Evolutionary conservation across 1,140 invertebrate species (phyloP), one percentile per base, ranked within the genome.

Genomic region (Meloidogyne exigua): DNA sequence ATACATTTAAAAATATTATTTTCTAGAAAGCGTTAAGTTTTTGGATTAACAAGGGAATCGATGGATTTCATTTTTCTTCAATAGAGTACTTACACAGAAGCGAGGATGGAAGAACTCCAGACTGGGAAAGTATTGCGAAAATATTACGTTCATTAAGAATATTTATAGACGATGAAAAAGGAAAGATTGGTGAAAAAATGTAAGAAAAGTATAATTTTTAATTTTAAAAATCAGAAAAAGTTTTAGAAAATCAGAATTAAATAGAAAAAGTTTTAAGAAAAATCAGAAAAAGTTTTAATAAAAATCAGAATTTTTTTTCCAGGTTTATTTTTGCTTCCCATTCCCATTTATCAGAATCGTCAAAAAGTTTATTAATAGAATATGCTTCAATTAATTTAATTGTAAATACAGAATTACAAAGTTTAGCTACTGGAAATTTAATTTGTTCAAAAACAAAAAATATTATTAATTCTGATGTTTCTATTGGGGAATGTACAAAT

Each of bases 331-430:
- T 84, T 49, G 78, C 83, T 25, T 82, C 81, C 0, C 57, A 72
- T n/a, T 74, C 75, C 11, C 62, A 84, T 39, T 68, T 84, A 28
- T 74, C 49, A 57, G 81, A 82, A 65, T 25, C 76, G 15, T 21
- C 80, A 23, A 82, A 82, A 66, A 28, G 32, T 0, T 69, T 62
- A 21, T 57, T 83, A 15, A 69, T 68, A 62, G 66, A 65, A 57
- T 23, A 85, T 42, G 84, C 26, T 18, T 44, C 68, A 9, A 23
- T 83, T 49, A 64, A 80, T 68, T 75, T 62, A 21, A 76, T 85
- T 28, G 44, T 86, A 15, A 85, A 81, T 80, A 79, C 81, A 57
- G 83, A 85, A 68, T 76, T 87, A 65, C 21, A 66, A 49, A 64
- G 79, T 11, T 39, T 82, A 39, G 81, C 80, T 13, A 5, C 79